Evolutionary conservation across 2,113 vertebrate genomes (phyloP), one percentile per base, ranked within the genome.

Genomic region (Plecotus auritus): DNA sequence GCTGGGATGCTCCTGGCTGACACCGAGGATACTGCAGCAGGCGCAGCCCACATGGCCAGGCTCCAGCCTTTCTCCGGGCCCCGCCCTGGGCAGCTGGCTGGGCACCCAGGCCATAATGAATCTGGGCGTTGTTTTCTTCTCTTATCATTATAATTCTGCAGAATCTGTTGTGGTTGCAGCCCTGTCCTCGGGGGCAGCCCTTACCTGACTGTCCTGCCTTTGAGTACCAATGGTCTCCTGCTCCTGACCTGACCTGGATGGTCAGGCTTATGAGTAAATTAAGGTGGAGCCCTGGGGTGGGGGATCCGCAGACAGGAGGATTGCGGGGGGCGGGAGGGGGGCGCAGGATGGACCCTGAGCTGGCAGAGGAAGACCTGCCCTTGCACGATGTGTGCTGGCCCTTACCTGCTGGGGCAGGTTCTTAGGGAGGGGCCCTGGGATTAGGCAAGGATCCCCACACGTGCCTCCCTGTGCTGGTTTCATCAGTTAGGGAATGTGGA

Each of bases 261-360:
- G 66, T 82, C 14, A 22, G 49, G 30, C 47, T 69, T 45, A 45
- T 69, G 82, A 69, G 59, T 11, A 37, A 32, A 59, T 5, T 40
- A 10, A 64, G 11, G 11, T 9, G 35, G 72, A 14, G 14, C 72
- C 72, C 22, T 90, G 26, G 35, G 45, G 7, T 13, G 10, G 20
- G 18, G 40, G n/a, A 22, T 3, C 3, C 35, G 20, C 42, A 80
- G 66, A 28, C 73, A 61, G 42, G 40, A 93, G 40, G 37, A 70
- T 8, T 2, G 7, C 18, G 51, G 51, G 7, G 11, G n/a, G 22
- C 1, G 0, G 61, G n/a, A n/a, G n/a, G n/a, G n/a, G n/a, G n/a
- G n/a, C n/a, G n/a, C n/a, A 6, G 30, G 80, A 45, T 20, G 40
- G 28, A 45, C 18, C 42, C 56, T 40, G 69, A 35, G 4, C 70